These are phyloP conservation scores for Myotis myotis DNA, from an alignment of 2,797 vertebrate genomes.

Conservation along the genomic window DNA sequence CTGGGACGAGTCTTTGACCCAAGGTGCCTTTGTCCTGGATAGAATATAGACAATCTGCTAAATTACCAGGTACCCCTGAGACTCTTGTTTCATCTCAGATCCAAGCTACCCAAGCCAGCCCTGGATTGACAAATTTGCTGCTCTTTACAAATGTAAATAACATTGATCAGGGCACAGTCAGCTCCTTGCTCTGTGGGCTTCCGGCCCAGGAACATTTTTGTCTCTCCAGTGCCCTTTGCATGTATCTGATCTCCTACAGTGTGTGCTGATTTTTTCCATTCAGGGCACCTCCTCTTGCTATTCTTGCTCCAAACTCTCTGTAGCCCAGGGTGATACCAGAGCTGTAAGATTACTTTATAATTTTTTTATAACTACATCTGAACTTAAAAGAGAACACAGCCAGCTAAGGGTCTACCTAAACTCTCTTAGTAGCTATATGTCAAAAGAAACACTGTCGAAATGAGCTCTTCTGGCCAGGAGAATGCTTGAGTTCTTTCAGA, in stretches of 20 bases:
- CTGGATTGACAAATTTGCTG: neutral
- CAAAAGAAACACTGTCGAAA: conserved; percentile 43
- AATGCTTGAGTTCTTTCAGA: conserved; percentile 60
- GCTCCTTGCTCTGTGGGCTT: neutral
- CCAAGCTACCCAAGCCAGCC: neutral
- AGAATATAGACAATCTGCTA: neutral
- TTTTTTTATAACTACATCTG: neutral
- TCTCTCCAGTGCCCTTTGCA: neutral
- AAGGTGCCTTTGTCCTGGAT: neutral
- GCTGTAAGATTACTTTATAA: neutral
- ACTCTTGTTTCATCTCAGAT: neutral
- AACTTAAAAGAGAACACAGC: conserved; percentile 38
- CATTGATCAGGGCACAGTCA: neutral
- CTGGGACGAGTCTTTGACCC: neutral
- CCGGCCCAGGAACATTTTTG: neutral
- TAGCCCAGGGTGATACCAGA: neutral
- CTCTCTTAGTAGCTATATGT: neutral
- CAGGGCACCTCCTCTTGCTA: neutral
- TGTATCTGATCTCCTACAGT: neutral
- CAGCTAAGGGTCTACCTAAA: neutral
- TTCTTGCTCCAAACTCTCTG: neutral
- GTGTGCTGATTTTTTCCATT: conserved; percentile 1
- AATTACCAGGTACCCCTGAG: neutral
- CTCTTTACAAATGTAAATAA: neutral
- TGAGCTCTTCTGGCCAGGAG: conserved; percentile 10